Base-by-base conservation (phyloP, 1,140 invertebrate species). In the Adelges cooleyi region DNA sequence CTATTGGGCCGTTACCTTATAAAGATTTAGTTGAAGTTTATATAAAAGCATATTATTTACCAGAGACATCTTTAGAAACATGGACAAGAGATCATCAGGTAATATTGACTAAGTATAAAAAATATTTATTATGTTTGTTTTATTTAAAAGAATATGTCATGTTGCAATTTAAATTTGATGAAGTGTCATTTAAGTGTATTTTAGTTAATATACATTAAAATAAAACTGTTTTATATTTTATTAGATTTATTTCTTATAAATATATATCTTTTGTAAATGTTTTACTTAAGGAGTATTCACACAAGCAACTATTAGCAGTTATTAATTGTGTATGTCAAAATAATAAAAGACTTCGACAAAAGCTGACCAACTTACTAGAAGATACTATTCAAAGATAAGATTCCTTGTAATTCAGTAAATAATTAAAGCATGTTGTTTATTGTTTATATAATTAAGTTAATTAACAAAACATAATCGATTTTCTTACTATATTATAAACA, bases 31-130 rank as follows among this genome's bases (percentile, higher is more conserved):
- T 98, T 0, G 94, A 98, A 76, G 81, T 81, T 23, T 98, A 95
- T 72, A 89, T 99, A 1, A 98, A 98, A 75, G 93, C 94, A 0
- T 98, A 90, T 74, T 99, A 98, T 77, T 80, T 95, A 68, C 88
- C 92, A 0, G 87, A 95, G 70, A 81, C 81, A 66, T 84, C 85
- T 66, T 79, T 99, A 6, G 92, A 97, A 76, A 79, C 85, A 18
- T 99, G 94, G 86, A 82, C 98, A 11, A 81, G 83, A 68, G 83
- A 87, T 46, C 89, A 94, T 74, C 82, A 80, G 71, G 87, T 88
- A 78, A 71, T 54, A 56, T 50, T 22, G 10, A 62, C n/a, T 38
- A 17, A 8, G 42, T 18, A 67, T 59, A 62, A 33, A 38, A 29
- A 40, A 50, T 54, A 40, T 29, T 66, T 65, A 25, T 65, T 51